A percentile compares a stretch with the other conserved stretches of the same genome.
Conservation (phyloP, 53 echinoderm and acorn worm genomes). For the Henricia sp. region DNA sequence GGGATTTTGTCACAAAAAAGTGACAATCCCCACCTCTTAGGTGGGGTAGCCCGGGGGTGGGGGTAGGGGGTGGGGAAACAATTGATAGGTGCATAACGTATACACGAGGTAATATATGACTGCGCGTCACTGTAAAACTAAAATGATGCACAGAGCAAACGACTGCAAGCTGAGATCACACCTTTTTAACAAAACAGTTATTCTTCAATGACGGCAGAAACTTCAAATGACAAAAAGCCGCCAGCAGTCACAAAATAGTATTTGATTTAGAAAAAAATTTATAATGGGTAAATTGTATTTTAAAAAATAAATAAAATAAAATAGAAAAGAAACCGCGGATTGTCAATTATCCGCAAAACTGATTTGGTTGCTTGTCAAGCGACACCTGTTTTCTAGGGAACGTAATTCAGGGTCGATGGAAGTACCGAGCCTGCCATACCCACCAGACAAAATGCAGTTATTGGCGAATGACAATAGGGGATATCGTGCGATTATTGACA, state of each 20-base stretch:
- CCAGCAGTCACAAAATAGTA: neutral
- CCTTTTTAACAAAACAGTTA: no score
- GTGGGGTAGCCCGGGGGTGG: no score
- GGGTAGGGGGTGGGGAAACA: no score
- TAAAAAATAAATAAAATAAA: slow-evolving; percentile 9
- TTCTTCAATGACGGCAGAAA: neutral
- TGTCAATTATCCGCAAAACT: slow-evolving; percentile 15
- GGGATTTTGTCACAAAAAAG: no score
- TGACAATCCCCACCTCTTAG: no score
- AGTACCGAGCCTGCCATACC: neutral
- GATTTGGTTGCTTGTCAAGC: slow-evolving; percentile 9
- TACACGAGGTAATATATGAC: no score
- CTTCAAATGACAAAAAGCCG: slow-evolving; percentile 6
- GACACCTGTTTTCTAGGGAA: slow-evolving; percentile 26
- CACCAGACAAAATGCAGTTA: slow-evolving; percentile 19
- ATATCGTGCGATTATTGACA: slow-evolving; percentile 13
- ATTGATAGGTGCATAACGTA: no score
- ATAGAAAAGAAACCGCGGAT: neutral
- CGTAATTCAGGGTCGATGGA: neutral
- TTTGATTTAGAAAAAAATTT: slow-evolving; percentile 2
- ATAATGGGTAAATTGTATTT: no score
- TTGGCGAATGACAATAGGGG: slow-evolving; percentile 31
- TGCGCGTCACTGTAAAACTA: no score
- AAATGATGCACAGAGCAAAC: no score
- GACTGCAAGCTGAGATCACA: no score